phyloP scores from a whole-genome alignment of 2,797 vertebrate genomes.

The Sebastes steindachneri region DNA sequence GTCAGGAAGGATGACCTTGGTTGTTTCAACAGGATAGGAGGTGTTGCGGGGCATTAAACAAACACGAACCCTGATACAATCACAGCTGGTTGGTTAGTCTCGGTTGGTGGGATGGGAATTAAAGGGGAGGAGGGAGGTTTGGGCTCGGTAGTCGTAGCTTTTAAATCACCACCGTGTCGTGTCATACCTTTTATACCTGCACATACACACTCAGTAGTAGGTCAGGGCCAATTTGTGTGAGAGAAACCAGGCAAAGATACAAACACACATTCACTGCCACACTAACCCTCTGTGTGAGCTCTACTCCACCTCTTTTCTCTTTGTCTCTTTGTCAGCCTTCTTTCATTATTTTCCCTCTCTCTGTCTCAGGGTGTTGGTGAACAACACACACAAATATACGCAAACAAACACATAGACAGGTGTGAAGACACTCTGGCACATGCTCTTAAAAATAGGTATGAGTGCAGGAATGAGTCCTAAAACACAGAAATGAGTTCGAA shows the following conservation, averaged over 20 bases:
- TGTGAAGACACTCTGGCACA: not conserved
- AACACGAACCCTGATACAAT: slow-evolving; percentile 27
- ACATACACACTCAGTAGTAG: not conserved
- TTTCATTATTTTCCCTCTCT: not conserved
- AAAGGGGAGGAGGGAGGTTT: not conserved
- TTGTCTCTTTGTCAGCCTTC: not conserved
- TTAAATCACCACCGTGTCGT: not conserved
- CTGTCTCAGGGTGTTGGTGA: not conserved
- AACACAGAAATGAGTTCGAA: no score
- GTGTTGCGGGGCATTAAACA: slow-evolving; percentile 17
- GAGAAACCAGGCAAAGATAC: not conserved
- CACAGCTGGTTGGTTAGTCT: slow-evolving; percentile 28
- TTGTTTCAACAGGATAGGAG: slow-evolving; percentile 48
- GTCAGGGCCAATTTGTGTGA: slow-evolving; percentile 16
- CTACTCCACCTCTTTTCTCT: not conserved
- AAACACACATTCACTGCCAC: not conserved
- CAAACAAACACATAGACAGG: not conserved
- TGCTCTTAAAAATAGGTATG: not conserved
- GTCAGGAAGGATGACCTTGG: slow-evolving; percentile 30
- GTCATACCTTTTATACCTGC: not conserved
- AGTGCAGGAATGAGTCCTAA: no score
- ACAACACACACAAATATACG: not conserved
- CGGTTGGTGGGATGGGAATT: not conserved
- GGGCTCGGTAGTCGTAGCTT: slow-evolving; percentile 6
- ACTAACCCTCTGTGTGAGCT: not conserved